Conservation (phyloP, 2,888 invertebrate species). For the Drosophila testacea region DNA sequence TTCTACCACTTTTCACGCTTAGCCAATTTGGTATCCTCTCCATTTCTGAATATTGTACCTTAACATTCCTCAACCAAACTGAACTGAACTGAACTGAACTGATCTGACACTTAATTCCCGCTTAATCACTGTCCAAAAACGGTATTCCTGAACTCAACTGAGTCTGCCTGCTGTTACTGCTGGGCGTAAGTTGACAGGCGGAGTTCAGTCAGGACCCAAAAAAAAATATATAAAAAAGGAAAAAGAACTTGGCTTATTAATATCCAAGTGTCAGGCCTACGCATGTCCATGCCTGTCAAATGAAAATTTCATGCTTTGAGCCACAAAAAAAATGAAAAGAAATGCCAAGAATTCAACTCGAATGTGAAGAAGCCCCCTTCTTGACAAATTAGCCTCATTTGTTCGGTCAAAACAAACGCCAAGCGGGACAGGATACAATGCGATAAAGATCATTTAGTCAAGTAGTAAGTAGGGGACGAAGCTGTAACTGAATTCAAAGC, state of each 20-base stretch:
- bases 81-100: slow-evolving; percentile 13
- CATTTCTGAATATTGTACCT: neutral
- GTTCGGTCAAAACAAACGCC: slow-evolving; percentile 83
- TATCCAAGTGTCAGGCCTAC: slow-evolving; percentile 49
- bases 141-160: slow-evolving; percentile 48
- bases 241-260: slow-evolving; percentile 69
- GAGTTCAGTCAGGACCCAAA: slow-evolving; percentile 42
- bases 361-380: slow-evolving; percentile 39
- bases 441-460: slow-evolving; percentile 73
- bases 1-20: slow-evolving; percentile 55
- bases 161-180: slow-evolving; percentile 61
- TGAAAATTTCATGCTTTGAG: slow-evolving; percentile 70
- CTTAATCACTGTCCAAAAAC: slow-evolving; percentile 76
- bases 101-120: slow-evolving; percentile 74
- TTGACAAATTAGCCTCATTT: slow-evolving; percentile 85
- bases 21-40: slow-evolving; percentile 20
- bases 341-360: slow-evolving; percentile 31
- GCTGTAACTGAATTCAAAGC: slow-evolving; percentile 54
- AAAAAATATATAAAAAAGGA: neutral
- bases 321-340: slow-evolving; percentile 27
- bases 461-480: slow-evolving; percentile 3
- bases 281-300: slow-evolving; percentile 71
- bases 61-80: slow-evolving; percentile 5
- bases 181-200: slow-evolving; percentile 71
- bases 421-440: slow-evolving; percentile 61